A percentile compares a stretch with the other conserved stretches of the same genome.
These are phyloP conservation scores for Eilema depressum DNA, from an alignment of 2,888 invertebrate species.

Conservation along the genomic window DNA sequence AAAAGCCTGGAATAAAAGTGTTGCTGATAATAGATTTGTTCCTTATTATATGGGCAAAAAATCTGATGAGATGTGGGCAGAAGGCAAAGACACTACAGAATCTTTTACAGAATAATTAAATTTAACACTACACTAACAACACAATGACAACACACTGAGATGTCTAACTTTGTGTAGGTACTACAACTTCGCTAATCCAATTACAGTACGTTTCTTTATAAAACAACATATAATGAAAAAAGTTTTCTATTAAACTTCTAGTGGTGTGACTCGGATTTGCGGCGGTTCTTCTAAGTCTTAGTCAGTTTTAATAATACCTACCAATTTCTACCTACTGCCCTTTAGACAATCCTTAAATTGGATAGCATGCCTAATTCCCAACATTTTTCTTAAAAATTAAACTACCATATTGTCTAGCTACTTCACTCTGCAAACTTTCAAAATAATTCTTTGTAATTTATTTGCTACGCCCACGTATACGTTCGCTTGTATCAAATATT, in stretches of 20 bases:
- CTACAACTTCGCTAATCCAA: neutral
- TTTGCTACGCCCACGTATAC: conserved; percentile 32
- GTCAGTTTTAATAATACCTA: too few relatives aligned
- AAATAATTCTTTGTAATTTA: conserved; percentile 34
- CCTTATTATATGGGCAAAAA: too few relatives aligned
- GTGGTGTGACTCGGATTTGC: too few relatives aligned
- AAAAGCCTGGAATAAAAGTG: too few relatives aligned
- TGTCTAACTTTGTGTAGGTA: neutral
- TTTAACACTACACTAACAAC: too few relatives aligned
- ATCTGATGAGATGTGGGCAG: too few relatives aligned
- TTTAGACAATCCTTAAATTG: neutral
- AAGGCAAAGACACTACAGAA: too few relatives aligned
- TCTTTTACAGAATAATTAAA: too few relatives aligned
- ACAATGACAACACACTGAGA: neutral
- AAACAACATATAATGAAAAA: neutral
- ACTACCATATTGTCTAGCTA: too few relatives aligned
- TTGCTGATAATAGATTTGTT: too few relatives aligned
- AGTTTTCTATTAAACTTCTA: neutral
- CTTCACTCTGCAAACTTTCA: conserved; percentile 46
- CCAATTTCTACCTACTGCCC: neutral
- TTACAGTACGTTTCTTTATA: neutral
- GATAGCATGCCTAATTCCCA: neutral
- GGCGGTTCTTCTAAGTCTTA: too few relatives aligned
- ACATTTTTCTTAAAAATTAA: too few relatives aligned
- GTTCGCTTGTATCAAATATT: conserved; percentile 47